A percentile compares a stretch with the other conserved stretches of the same genome.
Evolutionary conservation across 53 echinoderm and acorn worm genomes (phyloP).

Genomic region (Astropecten irregularis): DNA sequence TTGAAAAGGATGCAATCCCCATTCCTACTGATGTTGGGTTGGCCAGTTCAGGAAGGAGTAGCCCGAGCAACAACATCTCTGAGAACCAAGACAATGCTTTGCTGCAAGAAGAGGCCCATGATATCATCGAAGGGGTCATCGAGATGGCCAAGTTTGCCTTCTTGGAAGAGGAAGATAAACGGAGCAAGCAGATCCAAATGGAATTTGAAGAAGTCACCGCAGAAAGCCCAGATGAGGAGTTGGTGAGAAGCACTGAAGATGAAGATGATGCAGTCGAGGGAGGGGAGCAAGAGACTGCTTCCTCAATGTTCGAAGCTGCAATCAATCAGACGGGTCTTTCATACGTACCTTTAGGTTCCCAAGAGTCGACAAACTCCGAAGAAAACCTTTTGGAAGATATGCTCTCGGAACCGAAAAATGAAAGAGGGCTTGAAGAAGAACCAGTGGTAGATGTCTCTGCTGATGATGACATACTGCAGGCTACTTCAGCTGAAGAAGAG

Average conservation of each 20-base stretch:
- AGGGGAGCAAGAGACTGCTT: constrained; percentile 3
- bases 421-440: no score
- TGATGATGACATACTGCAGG: constrained; percentile 5
- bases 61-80: not conserved
- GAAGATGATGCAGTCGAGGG: not conserved
- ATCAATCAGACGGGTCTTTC: not conserved
- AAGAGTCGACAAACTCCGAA: not conserved
- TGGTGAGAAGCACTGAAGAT: not conserved
- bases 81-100: not conserved
- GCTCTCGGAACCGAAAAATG: not conserved
- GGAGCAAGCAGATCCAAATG: not conserved
- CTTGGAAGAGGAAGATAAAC: not conserved
- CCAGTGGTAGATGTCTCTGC: not conserved
- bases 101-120: constrained; percentile 28
- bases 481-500: not conserved
- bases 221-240: not conserved
- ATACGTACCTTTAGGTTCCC: not conserved
- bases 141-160: constrained; percentile 25
- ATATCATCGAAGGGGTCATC: constrained; percentile 9
- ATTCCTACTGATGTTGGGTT: constrained; percentile 31
- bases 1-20: constrained; percentile 36
- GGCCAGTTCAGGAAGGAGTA: constrained; percentile 35
- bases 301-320: not conserved
- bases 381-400: not conserved
- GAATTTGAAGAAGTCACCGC: not conserved